Percentiles rank a stretch among this genome's conserved stretches.
These are phyloP conservation scores for Sinocyclocheilus rhinocerous DNA, from an alignment of 2,113 vertebrate genomes.

Conservation along the genomic window DNA sequence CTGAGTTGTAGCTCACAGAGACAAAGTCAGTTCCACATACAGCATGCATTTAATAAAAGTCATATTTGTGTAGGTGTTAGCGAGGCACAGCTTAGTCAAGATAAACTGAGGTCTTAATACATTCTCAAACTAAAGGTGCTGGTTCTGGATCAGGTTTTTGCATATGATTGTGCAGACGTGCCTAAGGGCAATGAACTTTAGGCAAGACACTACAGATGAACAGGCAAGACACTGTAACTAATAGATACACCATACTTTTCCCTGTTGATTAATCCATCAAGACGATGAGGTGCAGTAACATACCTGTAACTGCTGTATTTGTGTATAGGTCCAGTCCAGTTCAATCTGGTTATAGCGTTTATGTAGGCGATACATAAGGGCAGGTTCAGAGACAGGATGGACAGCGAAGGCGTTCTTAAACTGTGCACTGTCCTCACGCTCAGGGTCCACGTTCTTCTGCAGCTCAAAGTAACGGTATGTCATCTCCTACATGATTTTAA, in stretches of 20 bases:
- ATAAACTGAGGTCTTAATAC: not conserved
- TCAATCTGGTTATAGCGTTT: slow-evolving; percentile 91
- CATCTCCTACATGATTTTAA: slow-evolving; percentile 78
- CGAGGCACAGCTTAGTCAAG: not conserved
- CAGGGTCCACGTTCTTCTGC: slow-evolving; percentile 88
- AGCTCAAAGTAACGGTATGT: slow-evolving; percentile 88
- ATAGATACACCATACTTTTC: too few relatives aligned
- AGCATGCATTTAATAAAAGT: not conserved
- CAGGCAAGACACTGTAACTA: too few relatives aligned
- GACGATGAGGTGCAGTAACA: slow-evolving; percentile 33
- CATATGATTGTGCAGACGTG: not conserved
- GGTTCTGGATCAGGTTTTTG: not conserved
- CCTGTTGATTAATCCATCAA: too few relatives aligned
- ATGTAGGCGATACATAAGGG: slow-evolving; percentile 93
- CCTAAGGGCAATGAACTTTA: not conserved
- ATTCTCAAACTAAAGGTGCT: not conserved
- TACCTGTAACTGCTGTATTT: slow-evolving; percentile 95
- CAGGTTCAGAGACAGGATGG: slow-evolving; percentile 86
- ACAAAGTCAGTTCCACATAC: not conserved
- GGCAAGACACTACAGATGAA: too few relatives aligned
- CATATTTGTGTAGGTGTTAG: not conserved
- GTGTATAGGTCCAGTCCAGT: slow-evolving; percentile 84
- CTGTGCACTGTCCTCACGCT: slow-evolving; percentile 83
- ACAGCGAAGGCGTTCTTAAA: slow-evolving; percentile 87
- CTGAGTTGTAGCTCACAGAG: not conserved